These are phyloP conservation scores for Lydus trimaculatus DNA, from an alignment of 2,888 invertebrate species.

Conservation along the genomic window DNA sequence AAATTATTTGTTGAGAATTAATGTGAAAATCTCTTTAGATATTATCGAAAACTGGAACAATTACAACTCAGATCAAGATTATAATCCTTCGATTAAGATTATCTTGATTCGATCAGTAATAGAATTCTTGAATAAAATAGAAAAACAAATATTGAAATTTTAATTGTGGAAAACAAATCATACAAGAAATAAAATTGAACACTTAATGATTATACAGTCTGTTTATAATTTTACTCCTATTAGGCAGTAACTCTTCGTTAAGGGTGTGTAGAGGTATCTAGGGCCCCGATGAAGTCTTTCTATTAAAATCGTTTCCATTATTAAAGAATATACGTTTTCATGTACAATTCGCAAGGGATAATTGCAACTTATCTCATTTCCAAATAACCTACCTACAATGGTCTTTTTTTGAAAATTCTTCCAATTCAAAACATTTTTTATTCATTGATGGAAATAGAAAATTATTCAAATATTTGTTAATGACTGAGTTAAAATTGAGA, in stretches of 20 bases:
- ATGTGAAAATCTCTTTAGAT: slow-evolving; percentile 6
- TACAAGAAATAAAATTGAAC: neutral
- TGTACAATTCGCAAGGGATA: too few species aligned
- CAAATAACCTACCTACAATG: too few species aligned
- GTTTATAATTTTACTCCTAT: too few species aligned
- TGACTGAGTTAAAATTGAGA: neutral
- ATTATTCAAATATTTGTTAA: neutral
- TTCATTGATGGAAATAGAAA: neutral
- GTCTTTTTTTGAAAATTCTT: too few species aligned
- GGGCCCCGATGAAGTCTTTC: too few species aligned
- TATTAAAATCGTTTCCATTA: too few species aligned
- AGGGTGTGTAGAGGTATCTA: too few species aligned
- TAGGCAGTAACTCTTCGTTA: too few species aligned
- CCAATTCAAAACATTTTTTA: neutral
- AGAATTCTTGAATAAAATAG: slow-evolving; percentile 1
- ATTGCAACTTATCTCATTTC: too few species aligned
- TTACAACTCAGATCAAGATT: slow-evolving; percentile 3
- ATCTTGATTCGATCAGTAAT: slow-evolving; percentile 6
- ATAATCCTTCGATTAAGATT: slow-evolving; percentile 9
- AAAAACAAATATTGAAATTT: neutral
- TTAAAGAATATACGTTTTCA: too few species aligned
- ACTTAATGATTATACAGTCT: too few species aligned
- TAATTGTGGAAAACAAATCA: neutral
- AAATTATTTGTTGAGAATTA: neutral
- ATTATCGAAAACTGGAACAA: slow-evolving; percentile 14